Base-by-base conservation (phyloP, 2,113 vertebrate species). In the Xiphophorus couchianus region DNA sequence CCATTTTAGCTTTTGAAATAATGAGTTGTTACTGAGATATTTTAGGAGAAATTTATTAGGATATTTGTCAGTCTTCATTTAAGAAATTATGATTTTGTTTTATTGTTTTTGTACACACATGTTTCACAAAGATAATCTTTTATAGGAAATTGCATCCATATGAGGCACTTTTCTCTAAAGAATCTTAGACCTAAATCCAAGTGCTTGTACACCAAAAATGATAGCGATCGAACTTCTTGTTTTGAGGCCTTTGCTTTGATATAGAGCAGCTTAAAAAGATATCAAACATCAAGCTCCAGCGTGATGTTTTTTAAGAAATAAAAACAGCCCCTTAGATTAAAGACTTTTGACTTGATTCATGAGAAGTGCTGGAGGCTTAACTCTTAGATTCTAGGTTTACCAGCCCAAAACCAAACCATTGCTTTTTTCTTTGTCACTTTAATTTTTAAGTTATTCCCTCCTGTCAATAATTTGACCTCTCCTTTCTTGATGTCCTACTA, bases 251-350 rank as follows among this genome's bases (percentile, higher is more conserved):
- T 76, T 79, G 62, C 80, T 80, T 78, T 82, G 66, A 84, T 77
- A 71, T 37, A 66, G 30, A 30, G 31, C 63, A 75, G 69, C 82
- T 84, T 84, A 74, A 88, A 58, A 83, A 85, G 69, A 64, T 74
- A 82, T 83, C 78, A 86, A 62, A 71, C 73, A 48, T 44, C 11
- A 31, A 78, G 61, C 15, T 73, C 30, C 17, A 73, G 31, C 74
- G 48, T 31, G 13, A 48, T 7, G 28, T 67, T 81, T 78, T 85
- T 78, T 86, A 77, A 83, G 80, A 73, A 78, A 27, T 71, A 70
- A 83, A 81, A 84, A 78, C 39, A 30, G 65, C 48, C 71, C 25
- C 3, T 73, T 19, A 76, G 77, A 80, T 79, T 77, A 77, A 70
- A 90, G 69, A 71, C 48, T 73, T 78, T 73, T 68, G 1, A 78